phyloP scores from a whole-genome alignment of 1,140 invertebrate species.

The Trigoniulus corallinus region DNA sequence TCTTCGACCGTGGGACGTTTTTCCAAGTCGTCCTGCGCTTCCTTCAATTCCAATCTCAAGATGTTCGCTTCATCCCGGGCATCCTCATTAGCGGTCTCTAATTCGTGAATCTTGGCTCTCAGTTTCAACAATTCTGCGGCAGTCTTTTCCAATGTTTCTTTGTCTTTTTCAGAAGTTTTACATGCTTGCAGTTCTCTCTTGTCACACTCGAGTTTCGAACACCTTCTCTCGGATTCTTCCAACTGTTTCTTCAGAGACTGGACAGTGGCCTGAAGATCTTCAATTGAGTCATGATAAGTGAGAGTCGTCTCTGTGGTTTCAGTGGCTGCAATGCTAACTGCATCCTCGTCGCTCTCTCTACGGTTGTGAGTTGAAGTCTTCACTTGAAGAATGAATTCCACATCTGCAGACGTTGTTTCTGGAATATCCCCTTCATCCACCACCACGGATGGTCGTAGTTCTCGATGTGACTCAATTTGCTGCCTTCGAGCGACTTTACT shows the following conservation, averaged over 20 bases:
- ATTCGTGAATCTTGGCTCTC: constrained; percentile 64
- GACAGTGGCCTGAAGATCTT: constrained; percentile 15
- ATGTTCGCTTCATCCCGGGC: constrained; percentile 64
- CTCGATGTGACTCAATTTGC: no score
- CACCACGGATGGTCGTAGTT: no score
- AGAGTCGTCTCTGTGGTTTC: constrained; percentile 32
- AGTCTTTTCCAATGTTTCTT: constrained; percentile 32
- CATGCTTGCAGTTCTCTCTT: no score
- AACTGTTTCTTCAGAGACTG: constrained; percentile 13
- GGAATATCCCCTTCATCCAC: constrained; percentile 12
- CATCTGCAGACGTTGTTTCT: constrained; percentile 32
- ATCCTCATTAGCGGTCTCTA: constrained; percentile 57
- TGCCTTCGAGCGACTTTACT: no score
- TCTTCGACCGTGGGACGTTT: constrained; percentile 8
- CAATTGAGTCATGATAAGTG: constrained; percentile 15
- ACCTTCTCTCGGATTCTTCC: constrained; percentile 16
- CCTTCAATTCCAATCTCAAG: constrained; percentile 45
- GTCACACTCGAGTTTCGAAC: constrained; percentile 27
- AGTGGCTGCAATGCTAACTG: constrained; percentile 29
- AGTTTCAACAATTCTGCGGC: constrained; percentile 35
- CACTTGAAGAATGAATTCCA: constrained; percentile 40
- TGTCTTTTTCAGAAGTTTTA: constrained; percentile 41
- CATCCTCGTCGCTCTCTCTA: constrained; percentile 29
- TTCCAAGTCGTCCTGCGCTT: constrained; percentile 31
- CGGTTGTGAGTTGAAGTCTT: constrained; percentile 7